Conservation (phyloP, 2,797 vertebrate species). For the Poecilia gillii region DNA sequence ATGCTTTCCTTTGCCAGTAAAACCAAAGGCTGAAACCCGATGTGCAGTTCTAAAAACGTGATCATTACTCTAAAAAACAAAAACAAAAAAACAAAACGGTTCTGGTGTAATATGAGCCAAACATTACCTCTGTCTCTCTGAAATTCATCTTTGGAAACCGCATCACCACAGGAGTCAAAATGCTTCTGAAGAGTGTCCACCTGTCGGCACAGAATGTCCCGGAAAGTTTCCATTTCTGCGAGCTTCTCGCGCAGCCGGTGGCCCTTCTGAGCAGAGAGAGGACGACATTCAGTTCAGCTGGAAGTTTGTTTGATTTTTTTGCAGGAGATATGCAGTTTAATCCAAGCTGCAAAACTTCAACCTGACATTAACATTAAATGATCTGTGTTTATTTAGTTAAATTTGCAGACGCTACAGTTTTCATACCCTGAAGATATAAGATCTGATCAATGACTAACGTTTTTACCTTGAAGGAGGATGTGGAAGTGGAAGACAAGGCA, state of each 20-base stretch:
- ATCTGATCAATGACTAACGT: background rate
- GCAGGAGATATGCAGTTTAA: background rate
- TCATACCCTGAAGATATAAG: background rate
- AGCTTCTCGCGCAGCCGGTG: slow-evolving; percentile 95
- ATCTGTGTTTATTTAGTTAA: background rate
- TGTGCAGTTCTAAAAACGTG: background rate
- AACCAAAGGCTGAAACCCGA: background rate
- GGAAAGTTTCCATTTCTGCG: slow-evolving; percentile 98
- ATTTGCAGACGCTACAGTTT: background rate
- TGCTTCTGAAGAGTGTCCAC: slow-evolving; percentile 97
- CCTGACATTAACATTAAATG: background rate
- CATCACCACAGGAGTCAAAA: slow-evolving; percentile 94
- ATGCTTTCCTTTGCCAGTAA: slow-evolving; percentile 13
- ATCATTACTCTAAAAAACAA: background rate
- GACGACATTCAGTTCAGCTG: background rate
- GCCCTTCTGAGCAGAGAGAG: slow-evolving; percentile 86
- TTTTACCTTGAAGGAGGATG: slow-evolving; percentile 97
- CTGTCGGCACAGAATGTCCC: slow-evolving; percentile 96
- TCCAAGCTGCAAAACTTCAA: background rate
- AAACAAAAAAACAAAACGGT: accelerated
- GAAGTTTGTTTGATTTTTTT: background rate
- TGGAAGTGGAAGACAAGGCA: slow-evolving; percentile 94
- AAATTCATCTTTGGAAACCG: slow-evolving; percentile 93
- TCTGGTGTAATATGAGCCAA: background rate
- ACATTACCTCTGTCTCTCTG: slow-evolving; percentile 92